Percentiles rank a stretch among this genome's conserved stretches.
Conservation (phyloP, 2,888 invertebrate genomes). For the Aphidoletes aphidimyza region DNA sequence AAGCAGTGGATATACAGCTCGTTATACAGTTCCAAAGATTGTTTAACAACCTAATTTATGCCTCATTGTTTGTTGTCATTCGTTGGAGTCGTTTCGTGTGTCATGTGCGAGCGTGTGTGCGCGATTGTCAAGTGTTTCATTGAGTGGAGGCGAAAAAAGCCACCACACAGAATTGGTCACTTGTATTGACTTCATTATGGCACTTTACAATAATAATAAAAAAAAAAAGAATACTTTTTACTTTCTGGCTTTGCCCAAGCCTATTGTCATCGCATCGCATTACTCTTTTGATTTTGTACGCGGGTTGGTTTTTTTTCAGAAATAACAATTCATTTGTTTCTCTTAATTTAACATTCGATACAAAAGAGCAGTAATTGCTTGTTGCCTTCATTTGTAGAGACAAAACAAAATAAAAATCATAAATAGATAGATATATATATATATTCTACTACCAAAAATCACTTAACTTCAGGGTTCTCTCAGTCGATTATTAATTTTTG, state of each 20-base stretch:
- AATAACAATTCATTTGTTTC: too few relatives aligned
- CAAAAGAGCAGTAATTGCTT: too few relatives aligned
- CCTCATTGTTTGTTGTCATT: neutral
- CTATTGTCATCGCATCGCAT: neutral
- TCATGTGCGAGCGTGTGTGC: too few relatives aligned
- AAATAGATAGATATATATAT: too few relatives aligned
- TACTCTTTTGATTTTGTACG: too few relatives aligned
- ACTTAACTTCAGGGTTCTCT: too few relatives aligned
- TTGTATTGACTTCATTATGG: conserved; percentile 33
- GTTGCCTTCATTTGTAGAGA: too few relatives aligned
- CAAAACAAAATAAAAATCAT: too few relatives aligned
- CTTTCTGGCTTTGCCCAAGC: neutral
- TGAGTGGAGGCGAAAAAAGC: conserved; percentile 28
- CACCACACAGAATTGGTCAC: neutral
- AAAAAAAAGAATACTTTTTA: neutral
- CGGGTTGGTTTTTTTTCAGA: too few relatives aligned
- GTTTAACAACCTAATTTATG: conserved; percentile 17
- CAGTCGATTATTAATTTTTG: too few relatives aligned
- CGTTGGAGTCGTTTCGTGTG: neutral
- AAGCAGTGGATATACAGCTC: neutral
- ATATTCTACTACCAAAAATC: too few relatives aligned
- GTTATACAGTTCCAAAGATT: neutral
- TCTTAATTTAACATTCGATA: too few relatives aligned
- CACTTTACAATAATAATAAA: neutral
- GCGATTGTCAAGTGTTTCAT: neutral